Evolutionary conservation across 2,113 vertebrate species (phyloP).

Genomic region (Anolis sagrei): DNA sequence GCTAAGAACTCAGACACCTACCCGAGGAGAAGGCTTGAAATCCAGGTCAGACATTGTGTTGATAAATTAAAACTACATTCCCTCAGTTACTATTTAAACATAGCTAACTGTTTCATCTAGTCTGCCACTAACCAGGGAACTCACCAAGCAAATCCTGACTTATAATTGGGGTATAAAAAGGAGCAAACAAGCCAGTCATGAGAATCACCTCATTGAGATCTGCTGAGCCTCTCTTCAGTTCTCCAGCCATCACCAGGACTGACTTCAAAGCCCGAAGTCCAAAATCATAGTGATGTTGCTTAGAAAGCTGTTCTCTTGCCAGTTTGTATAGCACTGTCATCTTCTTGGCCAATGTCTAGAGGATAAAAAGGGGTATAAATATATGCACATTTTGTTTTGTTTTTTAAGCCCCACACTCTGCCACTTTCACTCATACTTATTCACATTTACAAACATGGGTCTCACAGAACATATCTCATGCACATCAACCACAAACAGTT

Average conservation of each 20-base stretch:
- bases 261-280: conserved; percentile 94
- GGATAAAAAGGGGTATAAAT: neutral
- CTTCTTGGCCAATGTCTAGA: conserved; percentile 93
- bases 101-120: too few species aligned
- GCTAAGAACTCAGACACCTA: too few species aligned
- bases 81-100: too few species aligned
- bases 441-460: too few species aligned
- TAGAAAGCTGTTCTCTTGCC: conserved; percentile 93
- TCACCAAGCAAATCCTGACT: too few species aligned
- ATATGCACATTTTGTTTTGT: neutral
- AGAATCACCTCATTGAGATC: conserved; percentile 87
- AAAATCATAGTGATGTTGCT: conserved; percentile 97
- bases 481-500: too few species aligned
- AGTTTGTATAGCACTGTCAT: conserved; percentile 98
- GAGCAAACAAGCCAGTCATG: neutral
- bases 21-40: too few species aligned
- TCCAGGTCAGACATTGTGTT: too few species aligned
- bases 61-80: too few species aligned
- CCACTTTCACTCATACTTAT: neutral
- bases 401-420: neutral
- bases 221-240: conserved; percentile 91
- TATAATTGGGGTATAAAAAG: neutral
- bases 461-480: too few species aligned
- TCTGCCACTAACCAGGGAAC: too few species aligned
- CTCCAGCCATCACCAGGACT: conserved; percentile 95